phyloP scores from a whole-genome alignment of 2,888 invertebrate species.

The Parelbella ahira region DNA sequence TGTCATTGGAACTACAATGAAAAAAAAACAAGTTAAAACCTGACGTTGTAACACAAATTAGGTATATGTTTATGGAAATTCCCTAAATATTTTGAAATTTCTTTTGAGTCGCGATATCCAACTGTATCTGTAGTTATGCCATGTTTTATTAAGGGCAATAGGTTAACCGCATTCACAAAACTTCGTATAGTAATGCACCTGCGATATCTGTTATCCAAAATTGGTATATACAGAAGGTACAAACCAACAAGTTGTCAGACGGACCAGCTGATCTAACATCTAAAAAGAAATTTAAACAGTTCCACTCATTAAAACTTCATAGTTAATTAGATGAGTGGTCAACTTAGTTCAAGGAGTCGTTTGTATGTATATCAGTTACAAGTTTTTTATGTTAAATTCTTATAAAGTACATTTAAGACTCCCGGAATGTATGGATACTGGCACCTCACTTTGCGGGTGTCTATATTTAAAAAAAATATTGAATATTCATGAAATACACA shows the following conservation, averaged over 20 bases:
- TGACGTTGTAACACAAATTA: too few relatives aligned
- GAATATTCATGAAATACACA: conserved; percentile 14
- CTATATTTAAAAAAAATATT: conserved; percentile 5
- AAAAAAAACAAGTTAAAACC: too few relatives aligned
- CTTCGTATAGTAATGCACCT: background rate
- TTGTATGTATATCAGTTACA: conserved; percentile 2
- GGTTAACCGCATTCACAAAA: conserved; percentile 1
- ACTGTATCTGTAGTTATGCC: too few relatives aligned
- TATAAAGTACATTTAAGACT: background rate
- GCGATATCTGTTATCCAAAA: conserved; percentile 5
- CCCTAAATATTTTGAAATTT: too few relatives aligned
- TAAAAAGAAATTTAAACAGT: conserved; percentile 3
- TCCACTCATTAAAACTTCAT: conserved; percentile 8
- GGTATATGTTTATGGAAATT: too few relatives aligned
- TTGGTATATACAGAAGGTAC: background rate
- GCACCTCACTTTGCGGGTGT: conserved; percentile 2
- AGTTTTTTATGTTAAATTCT: conserved; percentile 15
- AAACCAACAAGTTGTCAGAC: background rate
- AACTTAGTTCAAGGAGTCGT: conserved; percentile 9
- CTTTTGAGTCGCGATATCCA: too few relatives aligned
- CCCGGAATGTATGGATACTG: conserved; percentile 4
- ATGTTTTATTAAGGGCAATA: conserved; percentile 4
- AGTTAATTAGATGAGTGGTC: conserved; percentile 3
- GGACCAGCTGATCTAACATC: background rate
- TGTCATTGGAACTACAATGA: too few relatives aligned